Conservation (phyloP, 1,140 invertebrate species). For the Gryon sp. region DNA sequence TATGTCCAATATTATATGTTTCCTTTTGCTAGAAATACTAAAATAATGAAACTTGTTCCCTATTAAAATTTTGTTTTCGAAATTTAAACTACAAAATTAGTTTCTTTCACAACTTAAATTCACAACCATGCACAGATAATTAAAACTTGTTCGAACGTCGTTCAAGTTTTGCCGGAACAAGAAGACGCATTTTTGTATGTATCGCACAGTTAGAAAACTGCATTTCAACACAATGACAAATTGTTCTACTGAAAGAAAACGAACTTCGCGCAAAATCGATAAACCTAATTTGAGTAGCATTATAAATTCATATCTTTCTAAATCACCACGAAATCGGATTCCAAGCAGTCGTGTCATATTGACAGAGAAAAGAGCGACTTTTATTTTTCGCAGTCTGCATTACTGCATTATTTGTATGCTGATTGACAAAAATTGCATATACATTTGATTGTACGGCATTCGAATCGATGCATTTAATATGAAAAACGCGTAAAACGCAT, state of each 20-base stretch:
- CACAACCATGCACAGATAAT: not conserved
- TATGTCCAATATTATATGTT: no score
- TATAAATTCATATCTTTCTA: not conserved
- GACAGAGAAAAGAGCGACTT: not conserved
- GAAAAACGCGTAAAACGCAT: no score
- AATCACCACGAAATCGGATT: not conserved
- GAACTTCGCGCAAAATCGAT: not conserved
- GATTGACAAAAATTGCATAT: no score
- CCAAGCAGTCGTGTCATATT: not conserved
- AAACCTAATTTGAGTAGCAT: conserved; percentile 1
- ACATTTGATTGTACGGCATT: no score
- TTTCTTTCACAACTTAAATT: not conserved
- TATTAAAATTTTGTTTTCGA: no score
- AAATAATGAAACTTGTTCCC: no score
- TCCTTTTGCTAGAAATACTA: no score
- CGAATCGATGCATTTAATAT: no score
- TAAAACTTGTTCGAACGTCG: not conserved
- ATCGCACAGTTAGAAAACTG: not conserved
- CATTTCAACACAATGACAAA: not conserved
- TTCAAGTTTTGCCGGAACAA: not conserved
- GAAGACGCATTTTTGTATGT: not conserved
- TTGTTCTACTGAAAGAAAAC: not conserved
- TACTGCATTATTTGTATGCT: no score
- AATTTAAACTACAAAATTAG: not conserved
- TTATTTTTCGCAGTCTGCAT: not conserved